Base-by-base conservation (phyloP, 2,113 vertebrate genomes). In the Sebastes schlegelii region DNA sequence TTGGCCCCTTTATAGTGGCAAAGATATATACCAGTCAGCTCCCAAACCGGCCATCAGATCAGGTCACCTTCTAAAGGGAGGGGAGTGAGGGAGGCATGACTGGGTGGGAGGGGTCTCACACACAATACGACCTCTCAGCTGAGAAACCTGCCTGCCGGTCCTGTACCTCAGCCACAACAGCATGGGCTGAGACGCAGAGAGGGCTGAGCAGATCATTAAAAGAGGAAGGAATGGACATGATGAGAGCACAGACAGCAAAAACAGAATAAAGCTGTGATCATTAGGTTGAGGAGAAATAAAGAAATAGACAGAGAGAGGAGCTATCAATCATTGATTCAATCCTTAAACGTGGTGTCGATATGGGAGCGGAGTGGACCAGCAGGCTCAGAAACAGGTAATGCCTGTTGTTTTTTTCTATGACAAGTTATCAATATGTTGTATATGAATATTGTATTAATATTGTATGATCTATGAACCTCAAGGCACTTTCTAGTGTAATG, bases 41-140 rank as follows among this genome's bases (percentile, higher is more conserved):
- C 68, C 49, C 62, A 81, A 54, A 70, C 1, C 66, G 68, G 61
- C 72, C 60, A 43, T 16, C 55, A 77, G 85, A 78, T 83, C 58
- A 61, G 43, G 76, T 79, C 74, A 54, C 82, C 70, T 70, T 45
- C 67, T 72, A 11, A 8, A 82, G 17, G 61, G 75, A 68, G 65
- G 70, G 68, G 17, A 17, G 17, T 8, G 69, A 19, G 54, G 73
- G 64, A 11, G 68, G 86, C 7, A 62, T 77, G 72, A 55, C 63
- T 51, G 34, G 74, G 58, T 83, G 82, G 90, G 90, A 87, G 86
- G 86, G 74, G 81, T 85, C 74, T 74, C 51, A 17, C 26, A 60
- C 86, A 89, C 68, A 91, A 79, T 69, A 74, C 72, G 7, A 67
- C 46, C 89, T 84, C 82, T 89, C 79, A 87, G 88, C 85, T 86